phyloP scores from a whole-genome alignment of 2,888 invertebrate genomes.

The Embidobia sp. region DNA sequence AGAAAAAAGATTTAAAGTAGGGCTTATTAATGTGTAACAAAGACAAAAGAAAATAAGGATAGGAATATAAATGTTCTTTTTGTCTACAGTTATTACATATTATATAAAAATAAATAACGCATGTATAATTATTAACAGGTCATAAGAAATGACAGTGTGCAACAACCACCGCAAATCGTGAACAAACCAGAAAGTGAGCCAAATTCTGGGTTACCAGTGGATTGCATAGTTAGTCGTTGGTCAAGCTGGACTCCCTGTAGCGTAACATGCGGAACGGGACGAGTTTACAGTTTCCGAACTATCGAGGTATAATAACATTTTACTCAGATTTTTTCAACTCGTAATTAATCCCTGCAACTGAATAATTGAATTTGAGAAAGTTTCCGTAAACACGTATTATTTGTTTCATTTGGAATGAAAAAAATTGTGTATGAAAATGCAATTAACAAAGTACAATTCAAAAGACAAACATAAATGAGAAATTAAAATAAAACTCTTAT shows the following conservation, averaged over 20 bases:
- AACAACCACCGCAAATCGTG: slow-evolving; percentile 6
- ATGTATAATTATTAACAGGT: slow-evolving; percentile 23
- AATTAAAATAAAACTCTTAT: too few relatives aligned
- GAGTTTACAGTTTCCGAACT: slow-evolving; percentile 85
- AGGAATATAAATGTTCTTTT: too few relatives aligned
- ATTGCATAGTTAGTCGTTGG: slow-evolving; percentile 91
- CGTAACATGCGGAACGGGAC: slow-evolving; percentile 89
- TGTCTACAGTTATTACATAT: too few relatives aligned
- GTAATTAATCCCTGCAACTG: slow-evolving; percentile 19
- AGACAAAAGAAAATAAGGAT: too few relatives aligned
- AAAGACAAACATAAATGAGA: too few relatives aligned
- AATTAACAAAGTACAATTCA: too few relatives aligned
- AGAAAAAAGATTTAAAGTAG: too few relatives aligned
- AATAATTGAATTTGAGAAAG: slow-evolving; percentile 12
- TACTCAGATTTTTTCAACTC: slow-evolving; percentile 4
- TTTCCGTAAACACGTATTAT: too few relatives aligned
- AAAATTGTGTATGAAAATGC: too few relatives aligned
- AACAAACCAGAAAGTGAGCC: slow-evolving; percentile 50
- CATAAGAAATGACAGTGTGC: slow-evolving; percentile 17
- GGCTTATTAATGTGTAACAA: too few relatives aligned
- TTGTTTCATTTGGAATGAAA: background rate
- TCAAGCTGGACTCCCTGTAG: slow-evolving; percentile 92
- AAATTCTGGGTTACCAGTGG: slow-evolving; percentile 77
- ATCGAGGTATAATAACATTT: slow-evolving; percentile 83
- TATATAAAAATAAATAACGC: background rate